Conservation (phyloP, 2,888 invertebrate genomes). For the Galerucella nymphaeae region DNA sequence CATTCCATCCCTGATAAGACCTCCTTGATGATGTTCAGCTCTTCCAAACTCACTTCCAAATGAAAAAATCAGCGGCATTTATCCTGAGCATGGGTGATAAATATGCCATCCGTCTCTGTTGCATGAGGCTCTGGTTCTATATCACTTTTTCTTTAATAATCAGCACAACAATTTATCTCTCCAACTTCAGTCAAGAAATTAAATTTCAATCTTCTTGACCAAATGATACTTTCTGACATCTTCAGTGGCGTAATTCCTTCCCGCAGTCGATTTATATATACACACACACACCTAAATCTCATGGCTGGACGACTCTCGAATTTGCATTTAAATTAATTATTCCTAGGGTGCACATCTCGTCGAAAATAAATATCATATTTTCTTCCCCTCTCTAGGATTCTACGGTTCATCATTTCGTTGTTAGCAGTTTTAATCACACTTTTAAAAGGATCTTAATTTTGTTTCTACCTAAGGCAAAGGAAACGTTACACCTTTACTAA, state of each 20-base stretch:
- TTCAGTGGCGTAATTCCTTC: not conserved
- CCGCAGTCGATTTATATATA: not conserved
- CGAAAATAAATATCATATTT: slow-evolving; percentile 8
- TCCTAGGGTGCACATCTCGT: slow-evolving; percentile 1
- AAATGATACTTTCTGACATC: not conserved
- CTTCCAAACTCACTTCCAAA: too few relatives aligned
- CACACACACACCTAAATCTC: slow-evolving; percentile 2
- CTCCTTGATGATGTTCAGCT: too few relatives aligned
- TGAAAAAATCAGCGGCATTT: too few relatives aligned
- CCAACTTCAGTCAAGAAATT: too few relatives aligned
- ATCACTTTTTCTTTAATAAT: too few relatives aligned
- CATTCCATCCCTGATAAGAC: too few relatives aligned
- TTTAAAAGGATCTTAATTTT: slow-evolving; percentile 15
- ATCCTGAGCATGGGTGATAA: too few relatives aligned
- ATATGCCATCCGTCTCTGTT: too few relatives aligned
- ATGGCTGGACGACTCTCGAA: slow-evolving; percentile 18
- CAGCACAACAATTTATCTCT: too few relatives aligned
- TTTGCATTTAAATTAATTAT: slow-evolving; percentile 22
- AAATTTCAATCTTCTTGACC: not conserved
- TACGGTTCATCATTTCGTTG: not conserved
- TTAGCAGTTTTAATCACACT: slow-evolving; percentile 7
- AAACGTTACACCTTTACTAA: not conserved
- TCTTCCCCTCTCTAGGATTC: not conserved
- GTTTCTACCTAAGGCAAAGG: slow-evolving; percentile 6
- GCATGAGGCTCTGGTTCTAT: too few relatives aligned